phyloP scores from a whole-genome alignment of 2,797 vertebrate species.

The Sebastolobus altivelis region DNA sequence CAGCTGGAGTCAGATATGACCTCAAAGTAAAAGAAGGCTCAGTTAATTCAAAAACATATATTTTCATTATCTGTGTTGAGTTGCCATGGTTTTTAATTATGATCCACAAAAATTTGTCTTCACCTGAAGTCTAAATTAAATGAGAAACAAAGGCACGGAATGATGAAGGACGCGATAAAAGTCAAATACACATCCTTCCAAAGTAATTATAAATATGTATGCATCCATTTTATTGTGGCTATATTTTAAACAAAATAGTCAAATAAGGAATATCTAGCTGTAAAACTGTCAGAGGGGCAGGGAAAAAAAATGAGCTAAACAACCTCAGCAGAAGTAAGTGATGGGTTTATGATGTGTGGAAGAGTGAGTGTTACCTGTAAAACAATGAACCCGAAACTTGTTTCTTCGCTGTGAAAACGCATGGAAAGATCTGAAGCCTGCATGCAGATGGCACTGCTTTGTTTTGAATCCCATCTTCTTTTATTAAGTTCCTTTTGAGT shows the following conservation, averaged over 20 bases:
- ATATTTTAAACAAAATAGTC: background rate
- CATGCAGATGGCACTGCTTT: slow-evolving; percentile 7
- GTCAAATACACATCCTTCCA: slow-evolving; percentile 17
- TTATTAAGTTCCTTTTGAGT: slow-evolving; percentile 1
- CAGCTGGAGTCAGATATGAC: slow-evolving; percentile 46
- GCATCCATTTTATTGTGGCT: background rate
- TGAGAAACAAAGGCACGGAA: background rate
- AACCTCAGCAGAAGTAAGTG: background rate
- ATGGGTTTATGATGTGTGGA: slow-evolving; percentile 26
- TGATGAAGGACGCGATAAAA: slow-evolving; percentile 37
- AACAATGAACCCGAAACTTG: slow-evolving; percentile 1
- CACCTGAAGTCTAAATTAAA: slow-evolving; percentile 43
- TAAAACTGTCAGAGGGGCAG: slow-evolving; percentile 2
- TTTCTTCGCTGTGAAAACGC: slow-evolving; percentile 5
- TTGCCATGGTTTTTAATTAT: slow-evolving; percentile 23
- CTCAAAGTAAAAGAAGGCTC: slow-evolving; percentile 28
- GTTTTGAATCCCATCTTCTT: background rate
- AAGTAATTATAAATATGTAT: slow-evolving; percentile 8
- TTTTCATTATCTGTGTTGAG: slow-evolving; percentile 1
- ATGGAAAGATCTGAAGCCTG: slow-evolving; percentile 2
- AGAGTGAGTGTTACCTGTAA: slow-evolving; percentile 13
- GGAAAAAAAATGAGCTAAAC: background rate
- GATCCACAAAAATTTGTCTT: slow-evolving; percentile 19
- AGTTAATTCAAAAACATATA: background rate
- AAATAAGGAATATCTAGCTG: background rate